Evolutionary conservation across 1,140 invertebrate species (phyloP), one percentile per base, ranked within the genome.

Genomic region (Platyscapa corneri): DNA sequence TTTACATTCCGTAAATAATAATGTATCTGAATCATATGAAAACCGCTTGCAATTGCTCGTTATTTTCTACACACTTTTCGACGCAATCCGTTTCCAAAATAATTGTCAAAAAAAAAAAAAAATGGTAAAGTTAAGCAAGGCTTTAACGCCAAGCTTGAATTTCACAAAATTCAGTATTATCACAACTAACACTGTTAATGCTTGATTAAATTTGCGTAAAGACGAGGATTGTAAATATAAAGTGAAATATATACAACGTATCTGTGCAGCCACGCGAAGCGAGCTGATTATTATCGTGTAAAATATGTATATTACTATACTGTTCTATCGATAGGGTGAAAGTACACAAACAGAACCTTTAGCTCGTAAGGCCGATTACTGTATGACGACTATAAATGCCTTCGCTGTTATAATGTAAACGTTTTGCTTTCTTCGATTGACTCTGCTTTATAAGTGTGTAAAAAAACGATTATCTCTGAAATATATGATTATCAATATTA

Each of bases 361-460:
- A 74, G 30, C 27, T 65, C 46, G 37, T 84, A 78, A 42, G 12
- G 32, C 72, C 60, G 39, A 78, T 72, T 67, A 84, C 67, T 79
- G 23, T 72, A 84, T 27, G 30, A 60, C 12, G 30, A 37, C 20
- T 56, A 39, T 53, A 49, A 56, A 72, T 18, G 65, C 39, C 76
- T 27, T 67, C 64, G 64, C 83, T 84, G 64, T 79, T 84, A 78
- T 42, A 7, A 49, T 83, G 70, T 83, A 83, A 64, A 76, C 74
- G 37, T 76, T 83, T 76, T 78, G 74, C 74, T 84, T 70, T 67
- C 84, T 82, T 18, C 67, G 65, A 78, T 86, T 87, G 82, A 79
- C 78, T 86, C 81, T 72, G 79, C 74, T 90, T 87, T 89, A 89
- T 90, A 90, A 84, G 75, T 91, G 89, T 90, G 90, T 84, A 91